Conservation (phyloP, 2,113 vertebrate genomes). For the Camarhynchus parvulus region DNA sequence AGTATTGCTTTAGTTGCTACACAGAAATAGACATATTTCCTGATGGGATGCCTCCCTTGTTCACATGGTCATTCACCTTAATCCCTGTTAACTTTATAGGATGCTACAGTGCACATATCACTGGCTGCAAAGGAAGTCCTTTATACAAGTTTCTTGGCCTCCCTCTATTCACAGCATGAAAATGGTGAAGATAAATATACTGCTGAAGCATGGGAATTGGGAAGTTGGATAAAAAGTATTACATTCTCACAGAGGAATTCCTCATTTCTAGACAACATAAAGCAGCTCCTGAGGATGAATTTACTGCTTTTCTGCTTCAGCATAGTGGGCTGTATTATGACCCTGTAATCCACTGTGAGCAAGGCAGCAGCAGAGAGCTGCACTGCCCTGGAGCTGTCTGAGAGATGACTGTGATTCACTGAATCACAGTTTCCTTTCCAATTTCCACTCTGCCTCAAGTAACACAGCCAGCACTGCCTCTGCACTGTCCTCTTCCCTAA, state of each 20-base stretch:
- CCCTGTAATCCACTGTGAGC: background rate
- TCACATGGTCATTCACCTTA: slow-evolving; percentile 38
- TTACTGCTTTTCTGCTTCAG: background rate
- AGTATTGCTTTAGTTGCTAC: background rate
- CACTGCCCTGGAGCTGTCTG: background rate
- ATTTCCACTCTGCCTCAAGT: background rate
- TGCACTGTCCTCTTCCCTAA: background rate
- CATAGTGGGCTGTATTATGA: background rate
- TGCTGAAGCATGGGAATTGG: slow-evolving; percentile 24
- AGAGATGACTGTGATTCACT: background rate
- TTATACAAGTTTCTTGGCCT: background rate
- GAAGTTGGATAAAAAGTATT: slow-evolving; percentile 7
- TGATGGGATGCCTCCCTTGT: background rate
- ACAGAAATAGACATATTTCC: background rate
- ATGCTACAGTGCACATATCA: background rate
- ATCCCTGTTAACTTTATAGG: slow-evolving; percentile 26
- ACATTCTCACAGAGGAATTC: slow-evolving; percentile 18
- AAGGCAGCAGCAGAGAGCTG: background rate
- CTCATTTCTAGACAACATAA: slow-evolving; percentile 31
- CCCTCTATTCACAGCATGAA: background rate
- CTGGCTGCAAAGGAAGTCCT: background rate
- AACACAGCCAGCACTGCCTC: background rate
- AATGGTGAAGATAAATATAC: background rate
- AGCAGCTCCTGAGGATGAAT: slow-evolving; percentile 3
- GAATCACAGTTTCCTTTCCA: background rate